Conservation (phyloP, 2,113 vertebrate genomes). For the Sciurus niger region DNA sequence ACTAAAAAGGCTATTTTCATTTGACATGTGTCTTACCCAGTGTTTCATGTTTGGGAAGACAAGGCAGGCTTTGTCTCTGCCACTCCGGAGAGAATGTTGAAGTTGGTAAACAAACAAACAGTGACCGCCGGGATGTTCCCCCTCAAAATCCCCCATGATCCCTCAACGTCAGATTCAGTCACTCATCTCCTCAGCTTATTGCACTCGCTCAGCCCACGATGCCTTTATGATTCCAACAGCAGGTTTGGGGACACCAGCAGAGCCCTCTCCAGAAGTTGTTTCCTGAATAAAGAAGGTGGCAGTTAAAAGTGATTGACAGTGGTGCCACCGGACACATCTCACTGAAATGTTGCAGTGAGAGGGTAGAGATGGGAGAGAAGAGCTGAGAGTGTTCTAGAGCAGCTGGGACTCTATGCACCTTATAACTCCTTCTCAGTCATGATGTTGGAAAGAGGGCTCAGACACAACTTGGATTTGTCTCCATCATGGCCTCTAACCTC, state of each 20-base stretch:
- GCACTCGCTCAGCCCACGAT: accelerated
- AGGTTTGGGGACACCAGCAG: not conserved
- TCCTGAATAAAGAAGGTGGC: not conserved
- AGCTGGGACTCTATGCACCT: not conserved
- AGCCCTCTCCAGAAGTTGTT: not conserved
- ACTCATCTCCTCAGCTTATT: not conserved
- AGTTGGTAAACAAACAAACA: conserved; percentile 64
- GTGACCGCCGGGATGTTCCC: not conserved
- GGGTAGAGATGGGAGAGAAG: not conserved
- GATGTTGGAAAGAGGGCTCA: not conserved
- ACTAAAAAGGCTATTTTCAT: conserved; percentile 65
- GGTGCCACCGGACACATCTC: not conserved
- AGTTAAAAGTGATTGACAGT: not conserved
- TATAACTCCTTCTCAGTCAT: not conserved
- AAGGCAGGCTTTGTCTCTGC: not conserved
- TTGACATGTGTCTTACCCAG: conserved; percentile 65
- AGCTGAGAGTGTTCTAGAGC: not conserved
- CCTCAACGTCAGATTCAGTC: not conserved
- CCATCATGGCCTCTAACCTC: not conserved
- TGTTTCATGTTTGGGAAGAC: conserved; percentile 56
- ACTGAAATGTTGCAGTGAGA: not conserved
- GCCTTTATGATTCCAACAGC: not conserved
- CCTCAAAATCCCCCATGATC: not conserved
- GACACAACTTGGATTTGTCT: not conserved
- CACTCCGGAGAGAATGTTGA: conserved; percentile 18